Evolutionary conservation across 2,113 vertebrate species (phyloP), one percentile per base, ranked within the genome.

Genomic region (Puntigrus tetrazona): DNA sequence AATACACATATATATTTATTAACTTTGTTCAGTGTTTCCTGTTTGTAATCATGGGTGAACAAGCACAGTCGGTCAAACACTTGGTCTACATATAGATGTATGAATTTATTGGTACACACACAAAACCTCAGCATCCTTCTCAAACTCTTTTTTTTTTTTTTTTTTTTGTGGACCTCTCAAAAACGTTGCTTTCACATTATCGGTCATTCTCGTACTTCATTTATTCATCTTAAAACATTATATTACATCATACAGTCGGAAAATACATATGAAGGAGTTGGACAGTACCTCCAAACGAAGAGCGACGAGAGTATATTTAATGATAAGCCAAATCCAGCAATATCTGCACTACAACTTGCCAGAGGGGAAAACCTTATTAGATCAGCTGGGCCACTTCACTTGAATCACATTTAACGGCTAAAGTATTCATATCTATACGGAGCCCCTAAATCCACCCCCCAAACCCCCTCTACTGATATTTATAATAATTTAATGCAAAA

Each of bases 71-170:
- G n/a, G n/a, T n/a, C n/a, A n/a, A n/a, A n/a, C 13, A 74, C 5
- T 38, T 38, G 65, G 11, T 43, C 10, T 14, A 73, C 20, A 18
- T 78, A 72, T 59, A 82, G 86, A 84, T 77, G 80, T 88, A 81
- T 61, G 85, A 89, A 86, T 96, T 96, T 96, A 96, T 96, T 96
- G 91, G 89, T 94, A 96, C 94, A 94, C 92, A 85, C 93, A 97
- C 93, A 97, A 84, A 90, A 93, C 94, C 91, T 95, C 94, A 96
- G 92, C 93, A 95, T 94, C 92, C 93, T 92, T 93, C 92, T 91
- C 92, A 89, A 89, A 90, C 91, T 86, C 89, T 91, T n/a, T 57
- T n/a, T n/a, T n/a, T n/a, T n/a, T n/a, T n/a, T n/a, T n/a, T n/a
- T n/a, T n/a, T n/a, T n/a, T 87, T 88, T 85, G 83, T 88, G 86